phyloP scores from a whole-genome alignment of 1,140 invertebrate species.

The Arctopsyche grandis region DNA sequence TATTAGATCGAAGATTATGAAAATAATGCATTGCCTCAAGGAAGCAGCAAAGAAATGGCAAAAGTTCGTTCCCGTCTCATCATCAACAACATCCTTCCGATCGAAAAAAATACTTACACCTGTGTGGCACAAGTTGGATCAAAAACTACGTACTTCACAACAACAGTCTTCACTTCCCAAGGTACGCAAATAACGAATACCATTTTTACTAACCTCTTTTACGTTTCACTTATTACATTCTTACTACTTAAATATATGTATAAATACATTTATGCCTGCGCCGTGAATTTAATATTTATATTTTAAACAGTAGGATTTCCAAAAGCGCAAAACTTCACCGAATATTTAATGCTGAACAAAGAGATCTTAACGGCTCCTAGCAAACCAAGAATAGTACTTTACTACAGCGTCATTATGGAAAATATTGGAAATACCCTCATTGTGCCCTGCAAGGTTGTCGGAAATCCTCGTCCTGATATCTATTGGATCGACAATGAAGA shows the following conservation, averaged over 20 bases:
- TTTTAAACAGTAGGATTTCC: background rate
- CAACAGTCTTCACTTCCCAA: conserved; percentile 63
- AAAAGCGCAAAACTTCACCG: conserved; percentile 55
- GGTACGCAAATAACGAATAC: conserved; percentile 51
- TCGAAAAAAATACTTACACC: conserved; percentile 73
- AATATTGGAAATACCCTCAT: conserved; percentile 71
- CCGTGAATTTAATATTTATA: conserved; percentile 9
- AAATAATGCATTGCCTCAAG: conserved; percentile 66
- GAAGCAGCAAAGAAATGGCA: conserved; percentile 65
- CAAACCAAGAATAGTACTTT: conserved; percentile 67
- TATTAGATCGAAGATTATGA: conserved; percentile 62
- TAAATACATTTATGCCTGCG: background rate
- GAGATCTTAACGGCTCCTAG: conserved; percentile 61
- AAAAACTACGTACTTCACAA: conserved; percentile 67
- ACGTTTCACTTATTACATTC: too few species aligned
- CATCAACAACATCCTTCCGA: conserved; percentile 69
- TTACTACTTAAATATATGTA: background rate
- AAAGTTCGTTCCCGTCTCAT: conserved; percentile 74
- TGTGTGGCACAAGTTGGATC: conserved; percentile 76
- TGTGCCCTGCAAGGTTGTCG: conserved; percentile 76
- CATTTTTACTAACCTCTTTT: background rate
- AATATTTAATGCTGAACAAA: conserved; percentile 57
- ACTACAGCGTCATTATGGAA: conserved; percentile 67
- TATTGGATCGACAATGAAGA: conserved; percentile 74
- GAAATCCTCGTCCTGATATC: conserved; percentile 71